Base-by-base conservation (phyloP, 2,888 invertebrate genomes). In the Athalia rosae region DNA sequence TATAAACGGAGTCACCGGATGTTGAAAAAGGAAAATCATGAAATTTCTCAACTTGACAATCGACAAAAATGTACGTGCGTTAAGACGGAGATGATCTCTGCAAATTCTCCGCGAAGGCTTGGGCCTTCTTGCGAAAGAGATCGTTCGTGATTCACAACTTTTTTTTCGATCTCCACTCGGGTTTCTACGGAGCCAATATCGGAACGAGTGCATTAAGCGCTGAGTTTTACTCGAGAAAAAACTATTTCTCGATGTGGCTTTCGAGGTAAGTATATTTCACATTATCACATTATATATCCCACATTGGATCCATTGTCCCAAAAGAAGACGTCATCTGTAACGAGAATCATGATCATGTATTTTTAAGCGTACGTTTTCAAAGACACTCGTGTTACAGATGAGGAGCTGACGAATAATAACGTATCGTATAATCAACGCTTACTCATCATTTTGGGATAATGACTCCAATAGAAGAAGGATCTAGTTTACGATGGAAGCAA, bases 21-120 rank as follows among this genome's bases (percentile, higher is more conserved):
- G 50, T 67, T 67, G 67, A 67, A n/a, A n/a, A n/a, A n/a, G n/a
- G n/a, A n/a, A 71, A 71, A 71, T 71, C 58, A 71, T 45, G 45
- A 58, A 15, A 56, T 45, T 45, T 58, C 56, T 71, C 47, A 13
- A 71, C n/a, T 43, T 71, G 56, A 13, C n/a, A 58, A 58, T 43
- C 71, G 45, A 8, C 28, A 28, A 28, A 58, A 56, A 58, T 45
- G 45, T 41, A 45, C 43, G 53, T 53, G 53, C 53, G 58, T 58
- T 9, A 67, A 67, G 67, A 50, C 50, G 71, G 56, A 47, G 45
- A 53, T 53, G n/a, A 58, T 71, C 45, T 58, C 13, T 15, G 71
- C n/a, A 13, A 13, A 58, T 71, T 11, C 13, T 43, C 45, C 43
- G 43, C 71, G n/a, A 58, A 58, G 11, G 13, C 4, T 47, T 63